Evolutionary conservation across 2,888 invertebrate species (phyloP).

Genomic region (Tryphoninae sp.): DNA sequence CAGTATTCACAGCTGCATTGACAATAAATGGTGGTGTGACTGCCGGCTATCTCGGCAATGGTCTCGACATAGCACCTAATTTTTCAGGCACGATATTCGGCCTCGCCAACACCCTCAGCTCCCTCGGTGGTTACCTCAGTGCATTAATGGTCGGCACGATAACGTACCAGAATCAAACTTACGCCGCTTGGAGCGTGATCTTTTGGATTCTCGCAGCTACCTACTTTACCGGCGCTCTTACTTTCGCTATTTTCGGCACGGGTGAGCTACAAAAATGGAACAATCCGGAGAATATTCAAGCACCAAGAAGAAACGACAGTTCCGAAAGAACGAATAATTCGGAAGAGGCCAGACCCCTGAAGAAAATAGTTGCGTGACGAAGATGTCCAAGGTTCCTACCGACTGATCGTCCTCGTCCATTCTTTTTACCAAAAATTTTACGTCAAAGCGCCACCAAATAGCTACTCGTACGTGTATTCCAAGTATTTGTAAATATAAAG

Average conservation of each 20-base stretch:
- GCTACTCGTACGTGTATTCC: constrained; percentile 33
- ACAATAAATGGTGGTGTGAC: constrained; percentile 94
- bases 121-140: constrained; percentile 91
- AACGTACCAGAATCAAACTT: constrained; percentile 88
- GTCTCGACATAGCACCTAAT: constrained; percentile 93
- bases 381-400: neutral
- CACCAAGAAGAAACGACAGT: constrained; percentile 38
- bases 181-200: constrained; percentile 90
- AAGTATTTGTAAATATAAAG: constrained; percentile 60
- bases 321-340: constrained; percentile 64
- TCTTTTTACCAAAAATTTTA: neutral
- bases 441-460: constrained; percentile 10
- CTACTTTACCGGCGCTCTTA: constrained; percentile 86
- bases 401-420: neutral
- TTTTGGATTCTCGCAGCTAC: constrained; percentile 90
- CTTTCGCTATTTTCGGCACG: constrained; percentile 86
- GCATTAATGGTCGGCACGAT: constrained; percentile 91
- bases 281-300: constrained; percentile 67
- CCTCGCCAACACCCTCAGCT: constrained; percentile 93
- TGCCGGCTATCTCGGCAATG: constrained; percentile 93
- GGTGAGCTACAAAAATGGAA: constrained; percentile 86
- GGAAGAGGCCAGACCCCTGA: constrained; percentile 81
- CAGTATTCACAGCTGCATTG: constrained; percentile 90
- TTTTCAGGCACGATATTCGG: constrained; percentile 95
- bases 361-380: constrained; percentile 78